Evolutionary conservation across 2,113 vertebrate species (phyloP).

Genomic region (Tringa solitaria): DNA sequence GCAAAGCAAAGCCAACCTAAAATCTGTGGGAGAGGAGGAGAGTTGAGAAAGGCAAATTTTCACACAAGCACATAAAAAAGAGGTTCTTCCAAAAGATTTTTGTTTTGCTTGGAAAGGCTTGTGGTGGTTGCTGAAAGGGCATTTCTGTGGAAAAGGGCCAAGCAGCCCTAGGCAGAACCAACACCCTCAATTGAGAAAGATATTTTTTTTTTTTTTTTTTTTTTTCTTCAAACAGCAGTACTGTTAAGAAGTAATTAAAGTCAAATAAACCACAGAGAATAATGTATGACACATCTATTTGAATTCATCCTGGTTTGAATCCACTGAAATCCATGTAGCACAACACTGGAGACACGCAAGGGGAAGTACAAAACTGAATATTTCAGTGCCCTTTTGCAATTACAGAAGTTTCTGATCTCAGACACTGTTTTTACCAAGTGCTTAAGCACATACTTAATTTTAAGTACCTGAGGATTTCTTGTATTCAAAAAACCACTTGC

Average conservation of each 20-base stretch:
- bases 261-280: constrained; percentile 48
- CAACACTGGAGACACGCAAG: background rate
- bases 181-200: constrained; percentile 48
- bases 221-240: background rate
- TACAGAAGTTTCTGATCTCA: background rate
- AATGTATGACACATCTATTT: constrained; percentile 25
- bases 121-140: constrained; percentile 17
- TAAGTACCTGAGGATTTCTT: background rate
- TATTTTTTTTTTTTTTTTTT: too few relatives aligned
- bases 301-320: constrained; percentile 4
- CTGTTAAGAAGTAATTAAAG: constrained; percentile 50
- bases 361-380: background rate
- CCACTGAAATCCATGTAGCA: background rate
- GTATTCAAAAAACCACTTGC: background rate
- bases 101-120: background rate
- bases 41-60: background rate
- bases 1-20: background rate
- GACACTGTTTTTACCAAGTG: background rate
- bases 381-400: background rate
- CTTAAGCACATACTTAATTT: background rate
- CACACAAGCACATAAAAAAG: background rate
- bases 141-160: constrained; percentile 33
- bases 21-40: background rate
- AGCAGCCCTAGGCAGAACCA: constrained; percentile 39
- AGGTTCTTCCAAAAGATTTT: background rate